phyloP scores from a whole-genome alignment of 2,888 invertebrate genomes.

The Pedicia rivosa region DNA sequence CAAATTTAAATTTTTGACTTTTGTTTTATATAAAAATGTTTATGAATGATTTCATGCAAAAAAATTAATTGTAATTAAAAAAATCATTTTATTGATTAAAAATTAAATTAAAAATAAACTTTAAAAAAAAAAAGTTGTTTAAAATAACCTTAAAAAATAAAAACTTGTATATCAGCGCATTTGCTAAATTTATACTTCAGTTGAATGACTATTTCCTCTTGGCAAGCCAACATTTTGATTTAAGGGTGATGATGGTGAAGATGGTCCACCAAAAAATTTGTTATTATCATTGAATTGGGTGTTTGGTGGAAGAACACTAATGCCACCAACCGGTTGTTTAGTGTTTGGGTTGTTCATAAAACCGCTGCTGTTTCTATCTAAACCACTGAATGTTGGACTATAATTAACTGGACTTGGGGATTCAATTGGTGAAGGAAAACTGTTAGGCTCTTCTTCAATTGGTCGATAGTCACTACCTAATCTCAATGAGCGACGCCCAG shows the following conservation, averaged over 20 bases:
- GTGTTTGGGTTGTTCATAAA: constrained; percentile 10
- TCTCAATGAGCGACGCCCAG: constrained; percentile 37
- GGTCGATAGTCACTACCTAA: constrained; percentile 28
- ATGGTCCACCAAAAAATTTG: constrained; percentile 12
- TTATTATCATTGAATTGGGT: constrained; percentile 17
- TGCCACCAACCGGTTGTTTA: constrained; percentile 20
- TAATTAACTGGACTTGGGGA: constrained; percentile 19
- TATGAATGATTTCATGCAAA: background rate
- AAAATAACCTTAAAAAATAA: too few relatives aligned
- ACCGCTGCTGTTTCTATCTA: constrained; percentile 25
- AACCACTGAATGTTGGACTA: constrained; percentile 29
- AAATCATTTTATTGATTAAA: background rate
- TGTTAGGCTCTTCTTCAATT: constrained; percentile 15
- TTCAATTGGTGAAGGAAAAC: constrained; percentile 20
- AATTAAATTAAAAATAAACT: constrained; percentile 4
- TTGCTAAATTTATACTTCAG: constrained; percentile 24
- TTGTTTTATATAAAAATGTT: background rate
- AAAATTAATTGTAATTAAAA: background rate
- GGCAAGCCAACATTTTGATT: constrained; percentile 29
- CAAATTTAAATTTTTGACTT: too few relatives aligned
- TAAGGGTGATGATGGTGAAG: constrained; percentile 16
- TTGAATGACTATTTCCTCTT: constrained; percentile 23
- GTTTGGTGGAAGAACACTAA: constrained; percentile 24
- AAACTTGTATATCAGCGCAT: background rate
- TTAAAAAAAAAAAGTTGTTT: constrained; percentile 5